Conservation (phyloP, 1,140 invertebrate species). For the Cyrtorhinus lividipennis region DNA sequence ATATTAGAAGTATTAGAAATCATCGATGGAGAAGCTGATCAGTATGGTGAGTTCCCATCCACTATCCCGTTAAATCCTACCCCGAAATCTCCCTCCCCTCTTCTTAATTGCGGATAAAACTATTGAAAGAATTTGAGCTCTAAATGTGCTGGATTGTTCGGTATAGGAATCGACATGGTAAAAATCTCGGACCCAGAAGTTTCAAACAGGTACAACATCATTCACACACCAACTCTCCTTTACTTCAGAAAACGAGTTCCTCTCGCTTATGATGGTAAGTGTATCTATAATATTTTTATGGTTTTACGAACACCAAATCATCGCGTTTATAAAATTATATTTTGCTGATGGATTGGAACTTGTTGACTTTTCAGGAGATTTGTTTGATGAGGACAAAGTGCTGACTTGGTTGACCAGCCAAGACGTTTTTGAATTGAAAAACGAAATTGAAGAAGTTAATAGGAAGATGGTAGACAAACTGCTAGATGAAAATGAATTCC, state of each 20-base stretch:
- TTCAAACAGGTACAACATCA: conserved; percentile 62
- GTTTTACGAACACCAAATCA: not conserved
- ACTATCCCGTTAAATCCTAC: not conserved
- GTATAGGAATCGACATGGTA: conserved; percentile 73
- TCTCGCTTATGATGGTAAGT: conserved; percentile 62
- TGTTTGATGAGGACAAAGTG: conserved; percentile 71
- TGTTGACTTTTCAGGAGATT: conserved; percentile 50
- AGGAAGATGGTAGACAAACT: conserved; percentile 89
- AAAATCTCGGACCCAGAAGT: conserved; percentile 77
- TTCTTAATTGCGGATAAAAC: not conserved
- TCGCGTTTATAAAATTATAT: too few relatives aligned
- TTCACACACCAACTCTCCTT: conserved; percentile 69
- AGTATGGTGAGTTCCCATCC: conserved; percentile 60
- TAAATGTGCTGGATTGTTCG: too few relatives aligned
- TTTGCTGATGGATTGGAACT: too few relatives aligned
- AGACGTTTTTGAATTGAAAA: conserved; percentile 89
- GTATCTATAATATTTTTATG: conserved; percentile 1
- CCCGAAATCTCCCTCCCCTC: too few relatives aligned
- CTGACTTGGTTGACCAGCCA: conserved; percentile 82
- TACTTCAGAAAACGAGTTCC: conserved; percentile 81
- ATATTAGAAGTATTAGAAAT: conserved; percentile 78
- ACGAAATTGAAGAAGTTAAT: conserved; percentile 93
- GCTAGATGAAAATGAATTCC: conserved; percentile 83
- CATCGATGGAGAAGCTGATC: conserved; percentile 85
- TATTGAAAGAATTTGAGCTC: too few relatives aligned